Conservation (phyloP, 2,888 invertebrate genomes). For the Phlogophora meticulosa region DNA sequence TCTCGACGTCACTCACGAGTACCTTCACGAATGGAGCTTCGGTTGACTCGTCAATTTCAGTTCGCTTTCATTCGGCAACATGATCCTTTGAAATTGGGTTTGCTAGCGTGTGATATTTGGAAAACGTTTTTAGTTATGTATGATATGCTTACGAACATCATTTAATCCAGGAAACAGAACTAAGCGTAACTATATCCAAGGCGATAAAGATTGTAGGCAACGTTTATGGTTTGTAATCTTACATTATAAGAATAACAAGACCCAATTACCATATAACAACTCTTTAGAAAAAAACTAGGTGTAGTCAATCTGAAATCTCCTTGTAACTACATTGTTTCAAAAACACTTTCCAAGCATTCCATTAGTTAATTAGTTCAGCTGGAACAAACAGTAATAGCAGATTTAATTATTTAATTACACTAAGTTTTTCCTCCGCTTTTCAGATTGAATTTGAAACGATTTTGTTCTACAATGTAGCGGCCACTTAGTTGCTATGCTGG, state of each 20-base stretch:
- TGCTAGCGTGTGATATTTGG: neutral
- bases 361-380: slow-evolving; percentile 19
- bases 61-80: slow-evolving; percentile 22
- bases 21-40: slow-evolving; percentile 33
- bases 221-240: slow-evolving; percentile 2
- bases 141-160: neutral
- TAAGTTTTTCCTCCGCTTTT: slow-evolving; percentile 27
- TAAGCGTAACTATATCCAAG: neutral
- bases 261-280: neutral
- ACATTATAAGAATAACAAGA: neutral
- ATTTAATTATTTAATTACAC: slow-evolving; percentile 34
- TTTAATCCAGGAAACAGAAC: neutral
- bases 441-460: slow-evolving; percentile 38
- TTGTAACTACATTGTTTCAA: slow-evolving; percentile 4
- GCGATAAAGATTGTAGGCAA: slow-evolving; percentile 2
- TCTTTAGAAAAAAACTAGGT: neutral
- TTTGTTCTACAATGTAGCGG: slow-evolving; percentile 17
- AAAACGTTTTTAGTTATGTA: neutral
- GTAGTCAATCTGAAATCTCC: slow-evolving; percentile 9
- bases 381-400: slow-evolving; percentile 27
- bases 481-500: slow-evolving; percentile 13
- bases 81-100: slow-evolving; percentile 9
- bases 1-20: slow-evolving; percentile 46
- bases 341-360: slow-evolving; percentile 5
- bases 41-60: slow-evolving; percentile 39